A percentile compares a stretch with the other conserved stretches of the same genome.
Evolutionary conservation across 2,888 invertebrate species (phyloP).

Genomic region (Hypercompe scribonia): DNA sequence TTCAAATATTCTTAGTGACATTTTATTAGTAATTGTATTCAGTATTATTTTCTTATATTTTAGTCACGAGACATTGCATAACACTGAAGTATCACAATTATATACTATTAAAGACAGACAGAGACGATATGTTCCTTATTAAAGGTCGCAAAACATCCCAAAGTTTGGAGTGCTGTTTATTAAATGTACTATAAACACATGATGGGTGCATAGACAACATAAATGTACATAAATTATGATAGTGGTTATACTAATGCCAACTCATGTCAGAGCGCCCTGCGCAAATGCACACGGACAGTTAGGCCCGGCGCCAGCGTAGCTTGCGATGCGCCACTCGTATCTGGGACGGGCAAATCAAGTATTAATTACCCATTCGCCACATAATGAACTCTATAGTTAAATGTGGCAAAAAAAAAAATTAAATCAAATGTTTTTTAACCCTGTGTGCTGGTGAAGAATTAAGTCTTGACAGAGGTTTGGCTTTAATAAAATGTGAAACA

Average conservation of each 20-base stretch:
- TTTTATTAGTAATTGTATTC: conserved; percentile 42
- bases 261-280: conserved; percentile 63
- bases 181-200: conserved; percentile 34
- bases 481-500: background rate
- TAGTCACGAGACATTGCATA: conserved; percentile 18
- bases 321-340: conserved; percentile 82
- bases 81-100: conserved; percentile 2
- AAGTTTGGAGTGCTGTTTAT: conserved; percentile 11
- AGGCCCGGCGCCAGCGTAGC: conserved; percentile 78
- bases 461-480: background rate
- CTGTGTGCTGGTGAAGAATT: background rate
- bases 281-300: conserved; percentile 82
- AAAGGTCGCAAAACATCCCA: background rate
- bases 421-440: conserved; percentile 29
- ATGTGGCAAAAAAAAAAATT: conserved; percentile 32
- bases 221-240: conserved; percentile 47
- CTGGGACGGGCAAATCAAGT: conserved; percentile 81
- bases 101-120: background rate
- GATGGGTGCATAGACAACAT: conserved; percentile 36
- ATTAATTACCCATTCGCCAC: conserved; percentile 78
- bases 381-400: conserved; percentile 70
- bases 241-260: conserved; percentile 44
- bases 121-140: background rate
- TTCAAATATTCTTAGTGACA: conserved; percentile 42
- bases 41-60: conserved; percentile 38